Evolutionary conservation across 23 tunicate species (phyloP), one percentile per base, ranked within the genome.

Genomic region (Diplosoma virens): DNA sequence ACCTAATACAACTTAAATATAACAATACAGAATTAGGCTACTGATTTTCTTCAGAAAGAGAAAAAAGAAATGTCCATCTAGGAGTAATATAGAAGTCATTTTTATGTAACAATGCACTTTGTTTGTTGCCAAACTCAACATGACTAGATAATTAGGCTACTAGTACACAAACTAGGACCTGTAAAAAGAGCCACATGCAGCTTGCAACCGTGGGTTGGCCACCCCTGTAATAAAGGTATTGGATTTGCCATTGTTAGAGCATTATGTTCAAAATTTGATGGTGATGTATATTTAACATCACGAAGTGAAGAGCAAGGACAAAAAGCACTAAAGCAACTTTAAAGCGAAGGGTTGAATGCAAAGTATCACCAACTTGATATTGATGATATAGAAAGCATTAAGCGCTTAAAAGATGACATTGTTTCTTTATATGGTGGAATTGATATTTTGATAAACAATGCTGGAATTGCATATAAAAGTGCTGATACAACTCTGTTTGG

Each of bases 371-470:
- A 79, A 45, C 82, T 90, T 21, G 97, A 90, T 30, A 74, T 86
- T 33, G 48, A 75, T 64, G 82, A 74, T 64, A 55, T 66, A 32
- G 84, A 32, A n/a, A 83, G 89, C 69, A 84, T 89, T 17, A 59
- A 48, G 17, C 35, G 46, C 16, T 23, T 83, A 22, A 32, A 45
- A 36, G 67, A 70, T 56, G 22, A 77, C 34, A 68, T 84, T 54
- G 75, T 59, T 3, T 24, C 61, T 17, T n/a, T 20, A 2, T 73
- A 86, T 80, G 92, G 92, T 3, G 97, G 93, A 18, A 77, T 84
- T 52, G 97, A 90, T 86, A 79, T 90, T 1, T 37, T 90, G 47
- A 47, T 90, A 2, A 77, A 89, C 53, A 89, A 89, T 84, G 96
- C 96, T 28, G 96, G 96, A 35, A 78, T 89, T 20, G 70, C 68